A percentile compares a stretch with the other conserved stretches of the same genome.
These are phyloP conservation scores for Hylaea fasciaria DNA, from an alignment of 2,888 invertebrate genomes.

Conservation along the genomic window DNA sequence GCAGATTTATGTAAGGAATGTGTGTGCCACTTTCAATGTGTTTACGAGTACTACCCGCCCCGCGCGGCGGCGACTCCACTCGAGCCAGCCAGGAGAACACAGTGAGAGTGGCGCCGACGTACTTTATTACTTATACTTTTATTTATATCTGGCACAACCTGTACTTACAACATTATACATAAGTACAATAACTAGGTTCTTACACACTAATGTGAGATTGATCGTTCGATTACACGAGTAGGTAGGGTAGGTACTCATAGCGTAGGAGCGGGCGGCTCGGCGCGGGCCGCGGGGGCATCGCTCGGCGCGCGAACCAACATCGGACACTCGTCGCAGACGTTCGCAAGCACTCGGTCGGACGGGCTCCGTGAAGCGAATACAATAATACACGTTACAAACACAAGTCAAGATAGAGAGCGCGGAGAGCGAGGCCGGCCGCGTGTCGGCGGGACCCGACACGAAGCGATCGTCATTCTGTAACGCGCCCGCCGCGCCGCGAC, in stretches of 20 bases:
- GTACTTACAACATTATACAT: slow-evolving; percentile 10
- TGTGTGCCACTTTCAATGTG: neutral
- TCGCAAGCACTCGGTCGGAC: neutral
- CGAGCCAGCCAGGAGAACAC: neutral
- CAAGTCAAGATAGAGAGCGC: too few relatives aligned
- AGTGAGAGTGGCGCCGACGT: slow-evolving; percentile 3
- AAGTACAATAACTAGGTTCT: neutral
- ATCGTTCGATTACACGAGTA: slow-evolving; percentile 6
- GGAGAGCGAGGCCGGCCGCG: neutral
- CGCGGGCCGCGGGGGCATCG: neutral
- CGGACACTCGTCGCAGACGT: neutral
- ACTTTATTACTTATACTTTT: slow-evolving; percentile 8
- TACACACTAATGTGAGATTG: neutral
- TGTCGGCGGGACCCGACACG: neutral
- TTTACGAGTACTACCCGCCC: too few relatives aligned
- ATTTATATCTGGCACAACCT: slow-evolving; percentile 16
- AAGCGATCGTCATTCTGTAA: neutral
- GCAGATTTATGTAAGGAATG: neutral
- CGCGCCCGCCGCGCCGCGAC: neutral
- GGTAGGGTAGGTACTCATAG: neutral
- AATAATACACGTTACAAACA: too few relatives aligned
- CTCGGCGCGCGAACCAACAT: slow-evolving; percentile 3
- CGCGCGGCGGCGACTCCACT: neutral
- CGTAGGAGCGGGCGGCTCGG: neutral
- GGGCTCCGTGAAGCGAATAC: neutral